Evolutionary conservation across 2,888 invertebrate genomes (phyloP), one percentile per base, ranked within the genome.

Genomic region (Drosophila siamana): DNA sequence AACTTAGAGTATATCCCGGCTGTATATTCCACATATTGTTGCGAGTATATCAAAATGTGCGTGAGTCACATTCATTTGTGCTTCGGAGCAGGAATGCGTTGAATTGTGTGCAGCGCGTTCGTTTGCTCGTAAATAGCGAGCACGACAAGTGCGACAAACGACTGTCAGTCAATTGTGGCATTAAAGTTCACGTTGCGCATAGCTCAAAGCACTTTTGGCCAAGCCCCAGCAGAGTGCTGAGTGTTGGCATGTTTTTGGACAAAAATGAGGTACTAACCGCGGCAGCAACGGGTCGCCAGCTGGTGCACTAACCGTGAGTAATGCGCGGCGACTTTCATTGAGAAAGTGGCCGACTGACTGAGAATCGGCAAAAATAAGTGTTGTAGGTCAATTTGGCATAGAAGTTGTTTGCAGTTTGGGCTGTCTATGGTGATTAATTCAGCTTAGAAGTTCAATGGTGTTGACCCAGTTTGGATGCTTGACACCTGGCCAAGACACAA

Each of bases 91-190:
- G 22, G 22, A 59, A 51, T 36, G 55, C 57, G 57, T 72, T 38
- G 40, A 28, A 55, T 51, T 54, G 36, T 65, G 59, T 36, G n/a
- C n/a, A n/a, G n/a, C n/a, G 4, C 36, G 36, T 36, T 36, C 36
- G 13, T 36, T 6, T 38, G 15, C 11, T 6, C 9, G 65, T 50
- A 66, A 69, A 69, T 67, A 60, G 59, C 48, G 46, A 47, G 50
- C 40, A 44, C 66, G 83, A 66, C 79, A 88, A 80, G 66, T 63
- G 82, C 85, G 54, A 65, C 86, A 59, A 74, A 82, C 77, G 80
- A 41, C 71, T 80, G 79, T 70, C 85, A 69, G 65, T 81, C 85
- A 85, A 68, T 69, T 68, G 36, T 65, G 66, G 68, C 83, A 84
- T 86, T 85, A 77, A 84, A 85, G 79, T 84, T 73, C 74, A 65